phyloP scores from a whole-genome alignment of 2,888 invertebrate genomes.

The Drosophila pegasa region DNA sequence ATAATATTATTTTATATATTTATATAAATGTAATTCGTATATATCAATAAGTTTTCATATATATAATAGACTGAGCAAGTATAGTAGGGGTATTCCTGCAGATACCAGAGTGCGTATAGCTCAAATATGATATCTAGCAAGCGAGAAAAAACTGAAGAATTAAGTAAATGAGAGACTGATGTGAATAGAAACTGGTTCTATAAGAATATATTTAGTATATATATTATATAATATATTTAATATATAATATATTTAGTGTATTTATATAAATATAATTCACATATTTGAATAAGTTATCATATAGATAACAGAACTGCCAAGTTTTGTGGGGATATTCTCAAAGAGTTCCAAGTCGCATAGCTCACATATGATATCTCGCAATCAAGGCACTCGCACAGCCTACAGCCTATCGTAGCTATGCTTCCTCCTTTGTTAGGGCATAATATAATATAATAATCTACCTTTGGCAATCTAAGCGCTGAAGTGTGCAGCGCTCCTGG shows the following conservation, averaged over 20 bases:
- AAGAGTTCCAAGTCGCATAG: background rate
- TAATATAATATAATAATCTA: conserved; percentile 74
- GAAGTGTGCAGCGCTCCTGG: conserved; percentile 58
- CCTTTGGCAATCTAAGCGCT: conserved; percentile 75
- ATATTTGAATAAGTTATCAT: background rate
- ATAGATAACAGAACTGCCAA: background rate
- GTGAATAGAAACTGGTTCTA: too few species aligned
- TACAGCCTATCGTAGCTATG: background rate
- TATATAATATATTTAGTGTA: too few species aligned
- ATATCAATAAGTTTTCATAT: background rate
- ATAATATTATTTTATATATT: too few species aligned
- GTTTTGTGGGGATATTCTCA: background rate
- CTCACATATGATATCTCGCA: background rate
- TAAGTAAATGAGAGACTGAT: too few species aligned
- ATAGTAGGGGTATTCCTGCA: too few species aligned
- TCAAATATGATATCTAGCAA: too few species aligned
- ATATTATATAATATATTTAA: too few species aligned
- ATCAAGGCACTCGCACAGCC: background rate
- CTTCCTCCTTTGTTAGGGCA: conserved; percentile 23
- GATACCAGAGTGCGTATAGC: too few species aligned
- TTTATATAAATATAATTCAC: background rate
- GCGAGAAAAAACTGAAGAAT: too few species aligned
- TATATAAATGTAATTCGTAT: background rate
- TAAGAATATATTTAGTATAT: too few species aligned
- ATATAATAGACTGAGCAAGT: too few species aligned